Percentiles rank a stretch among this genome's conserved stretches.
phyloP scores from a whole-genome alignment of 2,797 vertebrate genomes.

The Anguilla pacifica region DNA sequence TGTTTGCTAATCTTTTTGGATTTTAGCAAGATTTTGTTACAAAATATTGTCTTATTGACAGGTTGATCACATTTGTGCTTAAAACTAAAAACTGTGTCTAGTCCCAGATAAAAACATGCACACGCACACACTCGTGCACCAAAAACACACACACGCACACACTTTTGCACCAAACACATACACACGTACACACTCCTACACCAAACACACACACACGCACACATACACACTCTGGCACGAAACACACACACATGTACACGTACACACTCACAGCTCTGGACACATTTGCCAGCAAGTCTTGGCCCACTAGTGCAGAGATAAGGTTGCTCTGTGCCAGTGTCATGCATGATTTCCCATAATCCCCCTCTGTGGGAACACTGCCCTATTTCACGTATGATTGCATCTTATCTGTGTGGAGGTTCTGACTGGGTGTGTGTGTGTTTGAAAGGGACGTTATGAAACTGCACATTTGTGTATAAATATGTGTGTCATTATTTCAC shows the following conservation, averaged over 20 bases:
- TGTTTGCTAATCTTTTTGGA: neutral
- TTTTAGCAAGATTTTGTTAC: neutral
- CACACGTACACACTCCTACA: neutral
- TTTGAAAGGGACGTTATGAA: neutral
- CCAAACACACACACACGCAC: neutral
- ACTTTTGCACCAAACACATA: neutral
- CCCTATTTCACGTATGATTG: neutral
- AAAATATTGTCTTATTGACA: neutral
- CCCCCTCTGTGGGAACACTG: neutral
- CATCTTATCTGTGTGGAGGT: neutral
- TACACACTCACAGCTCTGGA: neutral
- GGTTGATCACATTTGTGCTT: neutral
- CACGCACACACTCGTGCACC: neutral
- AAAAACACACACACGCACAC: neutral
- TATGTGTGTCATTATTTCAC: neutral
- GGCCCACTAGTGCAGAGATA: neutral
- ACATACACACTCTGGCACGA: neutral
- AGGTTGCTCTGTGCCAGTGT: neutral
- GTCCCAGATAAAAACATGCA: neutral
- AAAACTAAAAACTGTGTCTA: neutral
- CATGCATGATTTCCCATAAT: neutral
- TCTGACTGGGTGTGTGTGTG: neutral
- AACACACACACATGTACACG: neutral
- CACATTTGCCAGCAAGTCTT: neutral
- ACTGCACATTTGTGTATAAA: neutral